Conservation (phyloP, 2,797 vertebrate genomes). For the Bradypus variegatus region DNA sequence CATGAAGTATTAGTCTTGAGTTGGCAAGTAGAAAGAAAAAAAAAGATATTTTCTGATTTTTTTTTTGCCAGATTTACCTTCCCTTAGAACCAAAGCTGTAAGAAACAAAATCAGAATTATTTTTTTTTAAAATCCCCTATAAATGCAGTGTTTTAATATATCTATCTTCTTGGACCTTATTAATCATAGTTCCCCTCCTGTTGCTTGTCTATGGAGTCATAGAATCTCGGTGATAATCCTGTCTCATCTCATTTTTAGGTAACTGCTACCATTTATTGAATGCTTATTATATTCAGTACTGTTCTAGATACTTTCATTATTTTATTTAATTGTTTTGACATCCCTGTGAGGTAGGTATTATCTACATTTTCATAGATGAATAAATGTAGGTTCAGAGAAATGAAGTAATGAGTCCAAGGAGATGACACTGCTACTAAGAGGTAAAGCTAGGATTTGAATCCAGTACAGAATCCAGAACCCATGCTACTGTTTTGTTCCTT, state of each 20-base stretch:
- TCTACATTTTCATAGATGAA: constrained; percentile 41
- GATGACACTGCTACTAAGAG: not conserved
- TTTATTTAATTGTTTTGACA: constrained; percentile 55
- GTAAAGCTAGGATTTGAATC: constrained; percentile 23
- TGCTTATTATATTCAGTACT: constrained; percentile 47
- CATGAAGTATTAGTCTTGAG: constrained; percentile 1
- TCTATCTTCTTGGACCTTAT: constrained; percentile 19
- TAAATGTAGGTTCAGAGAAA: constrained; percentile 46
- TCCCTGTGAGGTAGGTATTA: constrained; percentile 49
- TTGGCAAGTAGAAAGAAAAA: constrained; percentile 23
- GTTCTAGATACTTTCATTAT: constrained; percentile 49
- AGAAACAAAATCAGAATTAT: constrained; percentile 25
- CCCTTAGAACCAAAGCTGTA: constrained; percentile 5
- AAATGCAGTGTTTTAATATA: constrained; percentile 24
- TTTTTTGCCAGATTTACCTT: not conserved
- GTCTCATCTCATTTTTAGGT: constrained; percentile 53
- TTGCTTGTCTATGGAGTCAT: constrained; percentile 38
- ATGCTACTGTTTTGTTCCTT: constrained; percentile 26
- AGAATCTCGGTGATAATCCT: constrained; percentile 52
- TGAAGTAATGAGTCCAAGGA: not conserved
- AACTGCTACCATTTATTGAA: constrained; percentile 54
- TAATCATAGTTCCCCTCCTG: constrained; percentile 37
- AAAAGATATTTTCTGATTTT: not conserved
- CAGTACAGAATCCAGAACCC: constrained; percentile 4
- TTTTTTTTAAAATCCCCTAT: not conserved